Base-by-base conservation (phyloP, 1,140 invertebrate species). In the Cydia amplana region DNA sequence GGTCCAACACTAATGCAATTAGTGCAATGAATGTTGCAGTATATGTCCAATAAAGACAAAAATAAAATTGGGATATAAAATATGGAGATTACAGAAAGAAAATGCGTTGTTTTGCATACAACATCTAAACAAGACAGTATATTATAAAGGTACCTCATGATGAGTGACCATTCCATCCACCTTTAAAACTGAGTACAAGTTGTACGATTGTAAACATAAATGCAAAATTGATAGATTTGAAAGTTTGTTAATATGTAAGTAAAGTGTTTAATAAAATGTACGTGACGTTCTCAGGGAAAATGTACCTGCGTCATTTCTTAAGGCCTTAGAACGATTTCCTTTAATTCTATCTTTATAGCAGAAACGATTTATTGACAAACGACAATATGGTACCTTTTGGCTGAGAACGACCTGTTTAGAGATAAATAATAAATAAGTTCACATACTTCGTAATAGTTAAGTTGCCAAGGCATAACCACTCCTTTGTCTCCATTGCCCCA, bases 401-500 rank as follows among this genome's bases (percentile, higher is more conserved):
- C 1, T 60, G 55, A 60, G 55, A 60, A 60, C 75, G 78, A 73
- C 73, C 28, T 74, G 72, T 77, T 74, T 72, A 82, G 82, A 80
- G 78, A 75, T 80, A 77, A 77, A 78, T 81, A 46, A 73, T 65
- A 73, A 76, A 75, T 49, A 60, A 73, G 36, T 64, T 14, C 89
- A 93, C 91, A 90, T 93, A 93, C 91, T 84, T 87, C 85, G 77
- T 83, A 79, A 85, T 82, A 83, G 84, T 90, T 86, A 81, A 93
- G 89, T 91, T 92, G 88, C 88, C 89, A 92, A 91, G 91, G 91
- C 89, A 93, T 89, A 85, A 88, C 83, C 82, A 93, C 91, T 87
- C 82, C 89, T 80, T 85, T 92, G 80, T 90, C 90, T 82, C 86
- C 90, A 83, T 92, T 92, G 80, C 83, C 87, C 91, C 91, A 93